These are phyloP conservation scores for Scalopus aquaticus DNA, from an alignment of 2,113 vertebrate species.

Conservation along the genomic window DNA sequence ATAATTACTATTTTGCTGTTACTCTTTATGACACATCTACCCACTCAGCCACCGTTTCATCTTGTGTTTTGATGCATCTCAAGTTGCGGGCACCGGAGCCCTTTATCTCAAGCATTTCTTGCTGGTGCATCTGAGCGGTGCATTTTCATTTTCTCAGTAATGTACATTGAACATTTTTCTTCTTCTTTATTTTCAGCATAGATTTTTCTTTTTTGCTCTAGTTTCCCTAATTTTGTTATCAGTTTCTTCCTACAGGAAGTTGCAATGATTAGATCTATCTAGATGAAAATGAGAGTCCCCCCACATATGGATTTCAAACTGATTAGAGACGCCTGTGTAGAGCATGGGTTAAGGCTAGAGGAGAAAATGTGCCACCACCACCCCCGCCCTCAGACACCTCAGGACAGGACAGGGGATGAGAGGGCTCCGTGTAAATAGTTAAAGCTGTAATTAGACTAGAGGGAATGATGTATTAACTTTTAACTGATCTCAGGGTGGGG, in stretches of 20 bases:
- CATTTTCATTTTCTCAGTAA: neutral
- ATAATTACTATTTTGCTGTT: neutral
- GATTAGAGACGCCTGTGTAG: neutral
- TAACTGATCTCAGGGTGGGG: neutral
- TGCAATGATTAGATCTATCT: conserved; percentile 36
- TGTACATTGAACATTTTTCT: neutral
- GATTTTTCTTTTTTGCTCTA: neutral
- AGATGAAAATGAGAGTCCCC: neutral
- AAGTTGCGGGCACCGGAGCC: neutral
- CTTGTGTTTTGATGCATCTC: neutral
- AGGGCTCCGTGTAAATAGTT: neutral
- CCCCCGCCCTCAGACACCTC: too few relatives aligned
- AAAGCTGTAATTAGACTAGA: conserved; percentile 37
- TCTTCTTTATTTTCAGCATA: neutral
- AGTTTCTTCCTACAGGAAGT: neutral
- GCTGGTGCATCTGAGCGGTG: neutral
- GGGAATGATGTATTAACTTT: neutral
- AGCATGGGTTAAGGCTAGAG: neutral
- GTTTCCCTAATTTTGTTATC: neutral
- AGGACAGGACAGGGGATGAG: too few relatives aligned
- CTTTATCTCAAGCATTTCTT: neutral
- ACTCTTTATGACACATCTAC: neutral
- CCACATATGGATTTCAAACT: neutral
- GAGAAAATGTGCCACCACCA: neutral
- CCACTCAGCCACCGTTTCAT: neutral